Percentiles rank a stretch among this genome's conserved stretches.
phyloP scores from a whole-genome alignment of 2,888 invertebrate species.

The Andrena camellia region DNA sequence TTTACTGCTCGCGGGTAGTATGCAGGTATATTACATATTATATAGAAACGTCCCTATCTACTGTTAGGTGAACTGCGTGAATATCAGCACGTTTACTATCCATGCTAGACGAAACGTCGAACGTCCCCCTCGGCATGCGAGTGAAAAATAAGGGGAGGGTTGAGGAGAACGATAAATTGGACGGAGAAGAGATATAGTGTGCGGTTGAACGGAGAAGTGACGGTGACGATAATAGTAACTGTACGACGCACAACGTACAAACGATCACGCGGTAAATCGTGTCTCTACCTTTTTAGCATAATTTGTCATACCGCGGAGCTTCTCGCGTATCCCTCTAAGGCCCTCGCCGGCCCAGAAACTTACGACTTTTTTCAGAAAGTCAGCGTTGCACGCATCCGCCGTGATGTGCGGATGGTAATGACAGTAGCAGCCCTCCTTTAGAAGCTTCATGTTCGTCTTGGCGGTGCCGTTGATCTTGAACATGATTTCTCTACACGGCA shows the following conservation, averaged over 20 bases:
- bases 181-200: not conserved
- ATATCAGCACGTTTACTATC: not conserved
- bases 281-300: constrained; percentile 73
- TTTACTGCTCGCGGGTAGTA: not conserved
- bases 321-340: constrained; percentile 68
- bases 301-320: constrained; percentile 73
- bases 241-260: not conserved
- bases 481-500: constrained; percentile 80
- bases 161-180: too few relatives aligned
- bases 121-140: not conserved
- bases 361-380: constrained; percentile 94
- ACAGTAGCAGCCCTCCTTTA: constrained; percentile 84
- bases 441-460: constrained; percentile 83
- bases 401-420: constrained; percentile 95
- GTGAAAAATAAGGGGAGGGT: not conserved
- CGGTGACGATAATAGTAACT: not conserved
- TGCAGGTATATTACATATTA: not conserved
- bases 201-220: not conserved
- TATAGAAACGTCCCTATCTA: not conserved
- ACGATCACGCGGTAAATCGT: constrained; percentile 57
- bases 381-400: constrained; percentile 94
- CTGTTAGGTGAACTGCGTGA: not conserved
- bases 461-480: constrained; percentile 83
- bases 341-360: constrained; percentile 77
- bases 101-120: not conserved